Conservation (phyloP, 2,113 vertebrate genomes). For the Passer domesticus region DNA sequence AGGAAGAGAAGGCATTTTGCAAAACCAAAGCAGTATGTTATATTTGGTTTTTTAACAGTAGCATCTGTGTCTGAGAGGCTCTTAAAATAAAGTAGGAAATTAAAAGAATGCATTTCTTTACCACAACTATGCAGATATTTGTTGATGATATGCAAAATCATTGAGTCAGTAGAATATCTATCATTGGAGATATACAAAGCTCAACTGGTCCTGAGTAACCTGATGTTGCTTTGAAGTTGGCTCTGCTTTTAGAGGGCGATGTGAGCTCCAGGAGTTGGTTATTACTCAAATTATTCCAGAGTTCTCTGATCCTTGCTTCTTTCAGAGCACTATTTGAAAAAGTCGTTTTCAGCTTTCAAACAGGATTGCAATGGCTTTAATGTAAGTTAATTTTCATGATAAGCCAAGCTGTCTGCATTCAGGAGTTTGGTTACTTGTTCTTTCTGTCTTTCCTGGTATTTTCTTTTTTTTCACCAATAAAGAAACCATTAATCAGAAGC, state of each 20-base stretch:
- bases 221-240: neutral
- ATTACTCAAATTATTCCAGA: neutral
- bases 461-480: neutral
- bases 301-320: neutral
- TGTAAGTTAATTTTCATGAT: neutral
- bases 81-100: neutral
- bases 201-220: neutral
- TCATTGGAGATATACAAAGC: neutral
- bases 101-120: neutral
- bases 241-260: fast-evolving
- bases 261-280: neutral
- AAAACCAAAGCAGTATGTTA: neutral
- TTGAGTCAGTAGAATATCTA: neutral
- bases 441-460: neutral
- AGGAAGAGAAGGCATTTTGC: neutral
- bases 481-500: neutral
- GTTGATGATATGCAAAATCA: neutral
- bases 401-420: neutral
- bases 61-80: neutral
- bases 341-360: neutral
- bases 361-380: neutral
- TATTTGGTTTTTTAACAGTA: neutral
- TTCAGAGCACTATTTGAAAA: neutral
- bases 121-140: neutral
- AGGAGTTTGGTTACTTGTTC: neutral